A percentile compares a stretch with the other conserved stretches of the same genome.
Conservation (phyloP, 2,888 invertebrate genomes). For the Pristionchus arcanus region DNA sequence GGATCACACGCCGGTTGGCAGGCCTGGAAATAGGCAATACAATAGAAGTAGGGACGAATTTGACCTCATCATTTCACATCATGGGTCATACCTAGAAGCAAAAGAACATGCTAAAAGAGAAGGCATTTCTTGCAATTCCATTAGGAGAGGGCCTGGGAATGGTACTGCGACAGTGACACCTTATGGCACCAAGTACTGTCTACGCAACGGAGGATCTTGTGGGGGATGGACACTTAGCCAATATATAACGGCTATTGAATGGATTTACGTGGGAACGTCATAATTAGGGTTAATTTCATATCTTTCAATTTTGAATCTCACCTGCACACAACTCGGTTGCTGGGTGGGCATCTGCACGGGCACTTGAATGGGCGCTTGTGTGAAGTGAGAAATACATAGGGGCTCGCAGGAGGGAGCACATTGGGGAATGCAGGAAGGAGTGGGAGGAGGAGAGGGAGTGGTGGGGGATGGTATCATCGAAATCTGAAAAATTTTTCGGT, state of each 20-base stretch:
- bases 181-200: no score
- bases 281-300: no score
- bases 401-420: conserved; percentile 45
- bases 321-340: neutral
- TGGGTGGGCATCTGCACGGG: neutral
- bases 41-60: no score
- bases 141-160: no score
- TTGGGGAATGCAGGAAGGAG: conserved; percentile 43
- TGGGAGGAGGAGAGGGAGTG: conserved; percentile 19
- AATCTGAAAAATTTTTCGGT: neutral
- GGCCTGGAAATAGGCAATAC: neutral
- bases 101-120: no score
- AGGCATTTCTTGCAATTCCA: no score
- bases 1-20: conserved; percentile 29
- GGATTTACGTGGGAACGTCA: neutral
- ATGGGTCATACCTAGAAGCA: no score
- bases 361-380: neutral
- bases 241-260: neutral
- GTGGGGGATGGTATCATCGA: neutral
- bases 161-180: no score
- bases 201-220: no score
- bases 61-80: no score
- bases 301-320: neutral
- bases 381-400: conserved; percentile 2
- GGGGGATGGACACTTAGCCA: neutral